Percentiles rank a stretch among this genome's conserved stretches.
phyloP scores from a whole-genome alignment of 2,888 invertebrate species.

The Zaprionus bogoriensis region DNA sequence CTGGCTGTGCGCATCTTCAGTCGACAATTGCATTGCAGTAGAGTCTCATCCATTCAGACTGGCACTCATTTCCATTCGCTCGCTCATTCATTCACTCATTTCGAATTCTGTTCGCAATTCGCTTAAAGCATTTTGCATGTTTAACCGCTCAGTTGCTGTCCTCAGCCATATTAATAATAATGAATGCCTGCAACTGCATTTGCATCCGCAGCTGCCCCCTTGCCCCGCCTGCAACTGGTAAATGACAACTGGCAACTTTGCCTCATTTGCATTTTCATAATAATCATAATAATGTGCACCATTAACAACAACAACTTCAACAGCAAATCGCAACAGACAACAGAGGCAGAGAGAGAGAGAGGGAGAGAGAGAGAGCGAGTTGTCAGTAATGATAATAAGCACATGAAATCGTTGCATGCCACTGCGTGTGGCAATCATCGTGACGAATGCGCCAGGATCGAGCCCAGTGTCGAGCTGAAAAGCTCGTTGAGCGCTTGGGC shows the following conservation, averaged over 20 bases:
- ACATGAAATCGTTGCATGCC: constrained; percentile 43
- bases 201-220: constrained; percentile 21
- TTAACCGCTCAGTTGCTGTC: constrained; percentile 39
- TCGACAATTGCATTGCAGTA: constrained; percentile 13
- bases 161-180: constrained; percentile 51
- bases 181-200: constrained; percentile 46
- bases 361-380: constrained; percentile 19
- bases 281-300: constrained; percentile 58
- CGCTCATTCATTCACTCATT: constrained; percentile 42
- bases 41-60: background rate
- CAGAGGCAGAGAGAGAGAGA: constrained; percentile 22
- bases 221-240: constrained; percentile 20
- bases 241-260: constrained; percentile 38
- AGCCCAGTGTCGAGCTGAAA: constrained; percentile 9
- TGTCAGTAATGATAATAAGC: constrained; percentile 50
- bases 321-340: constrained; percentile 15
- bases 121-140: constrained; percentile 71
- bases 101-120: constrained; percentile 47
- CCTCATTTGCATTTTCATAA: constrained; percentile 75
- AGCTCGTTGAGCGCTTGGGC: background rate
- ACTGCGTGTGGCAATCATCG: constrained; percentile 34
- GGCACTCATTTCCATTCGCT: constrained; percentile 3
- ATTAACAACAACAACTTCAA: constrained; percentile 41
- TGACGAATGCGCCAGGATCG: constrained; percentile 18
- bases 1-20: constrained; percentile 33